A percentile compares a stretch with the other conserved stretches of the same genome.
phyloP scores from a whole-genome alignment of 2,888 invertebrate species.

The Lasiommata megera region DNA sequence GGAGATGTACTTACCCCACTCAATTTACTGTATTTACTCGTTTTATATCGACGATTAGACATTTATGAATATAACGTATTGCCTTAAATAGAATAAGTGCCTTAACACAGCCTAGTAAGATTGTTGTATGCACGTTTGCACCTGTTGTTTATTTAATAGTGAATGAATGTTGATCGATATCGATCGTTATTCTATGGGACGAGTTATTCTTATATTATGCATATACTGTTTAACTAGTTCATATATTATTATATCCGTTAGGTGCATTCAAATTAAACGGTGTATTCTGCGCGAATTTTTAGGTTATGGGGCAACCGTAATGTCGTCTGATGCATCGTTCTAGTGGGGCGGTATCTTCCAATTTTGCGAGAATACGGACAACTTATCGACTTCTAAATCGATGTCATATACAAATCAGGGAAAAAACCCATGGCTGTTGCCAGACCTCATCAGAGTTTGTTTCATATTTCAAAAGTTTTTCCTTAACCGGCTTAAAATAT shows the following conservation, averaged over 20 bases:
- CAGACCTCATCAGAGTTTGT: no score
- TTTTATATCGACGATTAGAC: slow-evolving; percentile 10
- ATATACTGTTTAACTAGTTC: not conserved
- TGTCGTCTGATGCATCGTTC: no score
- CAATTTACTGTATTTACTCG: not conserved
- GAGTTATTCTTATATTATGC: not conserved
- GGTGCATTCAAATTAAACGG: not conserved
- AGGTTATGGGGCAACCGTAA: no score
- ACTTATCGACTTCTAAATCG: no score
- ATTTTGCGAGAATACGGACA: no score
- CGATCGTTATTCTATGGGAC: slow-evolving; percentile 1
- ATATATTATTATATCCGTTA: not conserved
- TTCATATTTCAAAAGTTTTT: no score
- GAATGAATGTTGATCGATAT: slow-evolving; percentile 20
- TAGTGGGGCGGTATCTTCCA: no score
- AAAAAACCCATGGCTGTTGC: no score
- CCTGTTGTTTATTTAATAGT: slow-evolving; percentile 29
- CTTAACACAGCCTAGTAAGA: slow-evolving; percentile 47
- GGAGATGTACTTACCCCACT: not conserved
- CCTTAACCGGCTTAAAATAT: no score
- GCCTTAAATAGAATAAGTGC: slow-evolving; percentile 67
- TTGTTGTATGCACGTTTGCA: slow-evolving; percentile 41
- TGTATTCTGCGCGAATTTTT: not conserved
- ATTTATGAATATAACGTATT: slow-evolving; percentile 38
- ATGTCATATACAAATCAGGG: no score